phyloP scores from a whole-genome alignment of 2,888 invertebrate species.

The Biston betularia region DNA sequence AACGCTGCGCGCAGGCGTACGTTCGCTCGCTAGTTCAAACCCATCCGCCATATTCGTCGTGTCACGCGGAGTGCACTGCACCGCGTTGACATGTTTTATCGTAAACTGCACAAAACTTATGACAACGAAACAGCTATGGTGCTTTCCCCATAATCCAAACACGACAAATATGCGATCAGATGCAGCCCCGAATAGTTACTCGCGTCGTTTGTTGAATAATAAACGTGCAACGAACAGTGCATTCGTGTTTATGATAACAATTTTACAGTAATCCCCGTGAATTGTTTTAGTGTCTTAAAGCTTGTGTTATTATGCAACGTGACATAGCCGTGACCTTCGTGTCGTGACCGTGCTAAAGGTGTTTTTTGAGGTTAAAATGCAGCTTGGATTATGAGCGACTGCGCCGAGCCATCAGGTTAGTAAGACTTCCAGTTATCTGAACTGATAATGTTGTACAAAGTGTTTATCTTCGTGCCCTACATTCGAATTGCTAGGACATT shows the following conservation, averaged over 20 bases:
- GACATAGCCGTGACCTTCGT: constrained; percentile 84
- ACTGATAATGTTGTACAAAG: constrained; percentile 63
- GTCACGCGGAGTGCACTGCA: constrained; percentile 83
- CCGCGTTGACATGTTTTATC: constrained; percentile 83
- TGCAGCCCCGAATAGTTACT: constrained; percentile 69
- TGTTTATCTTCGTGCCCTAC: constrained; percentile 73
- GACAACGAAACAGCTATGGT: constrained; percentile 72
- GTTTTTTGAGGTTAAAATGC: constrained; percentile 85
- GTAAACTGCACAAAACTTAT: constrained; percentile 78
- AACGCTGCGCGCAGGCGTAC: constrained; percentile 74
- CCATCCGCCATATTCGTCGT: constrained; percentile 86
- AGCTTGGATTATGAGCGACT: constrained; percentile 82
- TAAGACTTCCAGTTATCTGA: constrained; percentile 71
- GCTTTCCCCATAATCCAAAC: constrained; percentile 68
- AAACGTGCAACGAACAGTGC: constrained; percentile 83
- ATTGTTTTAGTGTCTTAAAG: constrained; percentile 74
- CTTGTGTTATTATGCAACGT: constrained; percentile 81
- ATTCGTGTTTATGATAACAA: constrained; percentile 84
- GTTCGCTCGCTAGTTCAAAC: constrained; percentile 69
- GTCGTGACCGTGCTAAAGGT: constrained; percentile 78
- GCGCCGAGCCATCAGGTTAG: constrained; percentile 84
- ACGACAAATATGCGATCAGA: constrained; percentile 75
- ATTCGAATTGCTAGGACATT: constrained; percentile 52
- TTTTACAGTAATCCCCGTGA: constrained; percentile 78
- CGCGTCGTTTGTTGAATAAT: constrained; percentile 75